Base-by-base conservation (phyloP, 2,888 invertebrate species). In the Drosophila setosimentum region DNA sequence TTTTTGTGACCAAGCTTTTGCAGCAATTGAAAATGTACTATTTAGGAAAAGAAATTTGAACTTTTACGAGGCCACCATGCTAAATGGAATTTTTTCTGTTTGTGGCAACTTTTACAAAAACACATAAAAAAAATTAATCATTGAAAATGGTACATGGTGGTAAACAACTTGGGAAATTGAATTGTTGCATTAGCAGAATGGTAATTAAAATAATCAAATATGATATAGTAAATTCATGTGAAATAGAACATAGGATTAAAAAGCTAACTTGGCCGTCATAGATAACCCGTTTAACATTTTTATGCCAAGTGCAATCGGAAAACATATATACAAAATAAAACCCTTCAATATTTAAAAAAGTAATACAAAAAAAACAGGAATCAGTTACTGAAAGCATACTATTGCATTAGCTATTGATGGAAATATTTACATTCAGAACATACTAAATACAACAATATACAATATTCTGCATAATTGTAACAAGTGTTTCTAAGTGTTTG, bases 401-500 rank as follows among this genome's bases (percentile, higher is more conserved):
- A 40, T n/a, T 54, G 42, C 29, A 21, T 37, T 45, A 24, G 21
- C 35, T 64, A 51, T 29, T 59, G 32, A 50, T 35, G 30, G 42
- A 35, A 49, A 50, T 69, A 62, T 65, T 53, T 55, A 51, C 60
- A 65, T 32, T 40, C 33, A 54, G 33, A n/a, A 21, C 13, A 60
- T 29, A 65, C n/a, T 33, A 40, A 2, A 57, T 21, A 49, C 18
- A 49, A 50, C 50, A 50, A 73, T 7, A 54, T 27, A 24, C 37
- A 65, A 63, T 66, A 75, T 82, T 70, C 69, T 70, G 71, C 72
- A 65, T 71, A 79, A 71, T 50, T 71, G 65, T 64, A 67, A 51
- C 71, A 66, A 82, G 69, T 60, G 79, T 80, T 82, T 82, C 79
- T 78, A 81, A 78, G 76, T 80, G 73, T 80, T 76, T 72, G 83